Base-by-base conservation (phyloP, 2,888 invertebrate genomes). In the Watsonalla binaria region DNA sequence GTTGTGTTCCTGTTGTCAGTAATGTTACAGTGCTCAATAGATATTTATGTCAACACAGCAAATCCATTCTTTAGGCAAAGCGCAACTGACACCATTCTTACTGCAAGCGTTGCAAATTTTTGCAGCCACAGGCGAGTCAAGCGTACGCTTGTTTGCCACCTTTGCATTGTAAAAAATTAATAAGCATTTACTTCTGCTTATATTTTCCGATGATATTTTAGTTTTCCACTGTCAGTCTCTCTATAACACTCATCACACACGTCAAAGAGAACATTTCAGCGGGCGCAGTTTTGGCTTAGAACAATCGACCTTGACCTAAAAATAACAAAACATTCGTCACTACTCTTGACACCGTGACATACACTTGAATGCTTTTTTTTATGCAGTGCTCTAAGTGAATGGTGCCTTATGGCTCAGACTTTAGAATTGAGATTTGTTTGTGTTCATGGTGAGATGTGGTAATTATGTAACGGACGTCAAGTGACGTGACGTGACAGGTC, bases 221-320 rank as follows among this genome's bases (percentile, higher is more conserved):
- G 47, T 24, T 14, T 13, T 35, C 9, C 34, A 35, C 47, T 34
- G 34, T n/a, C 47, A 24, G 13, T 35, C 13, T 6, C 35, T 13
- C n/a, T 34, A 47, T 34, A 47, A 37, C 37, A 35, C 8, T 49
- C 37, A 49, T 49, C 49, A 15, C 34, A 49, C 49, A 49, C 37
- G 49, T 37, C 49, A 49, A 33, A 49, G 37, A 49, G 24, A 24
- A 47, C 37, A 37, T 49, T 39, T 49, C 49, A 49, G 14, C 5
- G 39, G 37, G 37, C 39, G 42, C 14, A 47, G 24, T 47, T 51
- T 74, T 75, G 75, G 74, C 76, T 68, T 62, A 63, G 65, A 59
- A 61, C 61, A 57, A 24, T 51, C 66, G 78, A 65, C 88, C 88
- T 84, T 88, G 88, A 88, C 87, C 86, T 71, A 84, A 85, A 84